These are phyloP conservation scores for Sandelia bainsii DNA, from an alignment of 2,797 vertebrate species.

Conservation along the genomic window DNA sequence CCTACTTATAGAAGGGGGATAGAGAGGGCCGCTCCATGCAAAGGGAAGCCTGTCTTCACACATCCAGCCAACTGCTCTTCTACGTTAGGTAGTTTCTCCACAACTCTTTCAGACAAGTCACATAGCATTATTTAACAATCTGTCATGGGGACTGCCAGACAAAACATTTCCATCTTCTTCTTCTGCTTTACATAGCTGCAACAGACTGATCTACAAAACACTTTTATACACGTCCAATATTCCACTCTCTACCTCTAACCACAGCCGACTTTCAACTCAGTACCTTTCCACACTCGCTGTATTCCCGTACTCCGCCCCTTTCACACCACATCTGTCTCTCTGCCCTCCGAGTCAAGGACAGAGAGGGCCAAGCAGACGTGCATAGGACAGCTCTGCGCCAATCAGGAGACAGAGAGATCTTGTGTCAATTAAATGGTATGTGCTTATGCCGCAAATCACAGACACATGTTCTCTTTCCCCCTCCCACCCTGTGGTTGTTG, in stretches of 20 bases:
- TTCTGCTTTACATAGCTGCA: slow-evolving; percentile 27
- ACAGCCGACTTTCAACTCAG: slow-evolving; percentile 58
- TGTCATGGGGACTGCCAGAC: slow-evolving; percentile 44
- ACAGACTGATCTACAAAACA: slow-evolving; percentile 64
- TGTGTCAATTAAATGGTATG: slow-evolving; percentile 86
- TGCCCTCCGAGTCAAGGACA: slow-evolving; percentile 78
- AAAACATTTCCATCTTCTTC: slow-evolving; percentile 55
- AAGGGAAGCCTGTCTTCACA: slow-evolving; percentile 72
- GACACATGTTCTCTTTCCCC: slow-evolving; percentile 77
- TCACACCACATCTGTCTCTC: slow-evolving; percentile 79
- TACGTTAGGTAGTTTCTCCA: slow-evolving; percentile 29
- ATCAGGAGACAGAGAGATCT: slow-evolving; percentile 69
- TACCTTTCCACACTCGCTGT: slow-evolving; percentile 73
- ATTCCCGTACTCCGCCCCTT: slow-evolving; percentile 57
- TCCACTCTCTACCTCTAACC: slow-evolving; percentile 62
- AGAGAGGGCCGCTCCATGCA: slow-evolving; percentile 65
- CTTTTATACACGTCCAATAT: slow-evolving; percentile 55
- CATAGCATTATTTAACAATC: slow-evolving; percentile 38
- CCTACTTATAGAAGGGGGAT: slow-evolving; percentile 79
- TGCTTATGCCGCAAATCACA: slow-evolving; percentile 84
- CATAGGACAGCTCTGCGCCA: slow-evolving; percentile 75
- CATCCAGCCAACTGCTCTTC: slow-evolving; percentile 45
- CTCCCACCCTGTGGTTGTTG: slow-evolving; percentile 72
- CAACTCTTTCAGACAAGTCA: slow-evolving; percentile 28
- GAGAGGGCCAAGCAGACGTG: slow-evolving; percentile 66